Evolutionary conservation across 2,888 invertebrate species (phyloP).

Genomic region (Chaetoderma sp.): DNA sequence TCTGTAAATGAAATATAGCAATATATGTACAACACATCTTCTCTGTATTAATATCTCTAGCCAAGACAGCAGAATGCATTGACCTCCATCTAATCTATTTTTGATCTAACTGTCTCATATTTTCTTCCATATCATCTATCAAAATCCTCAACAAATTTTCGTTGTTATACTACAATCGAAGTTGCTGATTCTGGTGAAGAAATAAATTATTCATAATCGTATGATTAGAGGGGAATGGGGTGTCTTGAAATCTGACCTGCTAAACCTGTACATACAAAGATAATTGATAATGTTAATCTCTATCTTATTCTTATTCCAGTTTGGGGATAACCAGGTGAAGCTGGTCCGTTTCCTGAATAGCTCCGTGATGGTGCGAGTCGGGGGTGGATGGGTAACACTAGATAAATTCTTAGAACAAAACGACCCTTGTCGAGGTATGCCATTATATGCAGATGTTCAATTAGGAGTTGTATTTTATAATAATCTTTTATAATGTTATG

Average conservation of each 20-base stretch:
- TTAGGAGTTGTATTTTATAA: not conserved
- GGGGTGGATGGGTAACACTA: constrained; percentile 99
- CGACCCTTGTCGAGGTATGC: constrained; percentile 99
- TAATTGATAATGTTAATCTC: no score
- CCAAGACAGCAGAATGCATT: no score
- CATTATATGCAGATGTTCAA: not conserved
- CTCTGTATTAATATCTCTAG: not conserved
- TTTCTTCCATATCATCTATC: not conserved
- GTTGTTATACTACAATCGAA: no score
- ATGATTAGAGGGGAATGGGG: no score
- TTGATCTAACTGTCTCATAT: no score
- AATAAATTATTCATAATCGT: no score
- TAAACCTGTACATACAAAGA: no score
- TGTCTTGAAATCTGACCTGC: no score
- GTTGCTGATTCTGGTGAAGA: no score
- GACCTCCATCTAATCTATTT: no score
- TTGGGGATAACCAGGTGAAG: constrained; percentile 73
- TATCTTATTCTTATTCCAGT: constrained; percentile 47
- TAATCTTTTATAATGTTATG: not conserved
- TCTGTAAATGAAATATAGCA: not conserved
- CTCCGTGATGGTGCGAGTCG: constrained; percentile 99
- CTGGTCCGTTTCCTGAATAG: constrained; percentile 97
- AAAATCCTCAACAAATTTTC: not conserved
- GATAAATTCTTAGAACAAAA: constrained; percentile 99
- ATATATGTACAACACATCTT: not conserved